Percentiles rank a stretch among this genome's conserved stretches.
These are phyloP conservation scores for Tetanocera ferruginea DNA, from an alignment of 2,888 invertebrate species.

Conservation along the genomic window DNA sequence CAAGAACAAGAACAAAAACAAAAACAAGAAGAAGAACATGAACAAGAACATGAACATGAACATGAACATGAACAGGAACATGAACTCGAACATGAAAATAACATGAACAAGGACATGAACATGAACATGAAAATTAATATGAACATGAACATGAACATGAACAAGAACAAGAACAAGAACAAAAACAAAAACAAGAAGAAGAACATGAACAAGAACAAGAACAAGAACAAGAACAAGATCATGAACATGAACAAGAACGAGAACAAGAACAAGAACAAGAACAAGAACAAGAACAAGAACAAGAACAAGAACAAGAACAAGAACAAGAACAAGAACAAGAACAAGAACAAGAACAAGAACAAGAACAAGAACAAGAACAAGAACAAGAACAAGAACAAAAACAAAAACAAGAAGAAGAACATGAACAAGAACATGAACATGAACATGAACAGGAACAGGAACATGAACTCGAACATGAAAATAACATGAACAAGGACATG, in stretches of 20 bases:
- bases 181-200: background rate
- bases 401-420: background rate
- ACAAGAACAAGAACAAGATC: too few species aligned
- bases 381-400: background rate
- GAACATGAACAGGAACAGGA: too few species aligned
- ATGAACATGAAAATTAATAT: too few species aligned
- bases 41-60: too few species aligned
- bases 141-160: background rate
- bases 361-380: background rate
- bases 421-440: background rate
- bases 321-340: background rate
- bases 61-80: too few species aligned
- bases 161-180: background rate
- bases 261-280: background rate
- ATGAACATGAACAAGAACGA: background rate
- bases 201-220: too few species aligned
- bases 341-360: background rate
- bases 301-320: background rate
- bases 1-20: too few species aligned
- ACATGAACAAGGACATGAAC: too few species aligned
- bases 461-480: too few species aligned
- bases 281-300: background rate
- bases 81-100: too few species aligned
- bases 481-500: too few species aligned
- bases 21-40: too few species aligned